Evolutionary conservation across 1,140 invertebrate genomes (phyloP).

Genomic region (Chelonus insularis): DNA sequence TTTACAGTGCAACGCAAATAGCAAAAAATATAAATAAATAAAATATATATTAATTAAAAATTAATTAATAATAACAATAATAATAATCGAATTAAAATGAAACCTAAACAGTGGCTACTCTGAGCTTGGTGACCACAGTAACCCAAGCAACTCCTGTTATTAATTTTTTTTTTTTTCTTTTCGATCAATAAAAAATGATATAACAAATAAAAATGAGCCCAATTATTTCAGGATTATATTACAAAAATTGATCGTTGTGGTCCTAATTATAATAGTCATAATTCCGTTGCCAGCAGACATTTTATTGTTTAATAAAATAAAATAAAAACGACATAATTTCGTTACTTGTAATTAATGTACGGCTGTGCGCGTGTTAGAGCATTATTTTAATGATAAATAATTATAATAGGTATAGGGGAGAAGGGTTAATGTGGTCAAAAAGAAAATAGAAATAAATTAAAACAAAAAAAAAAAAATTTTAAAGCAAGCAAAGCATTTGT

Average conservation of each 20-base stretch:
- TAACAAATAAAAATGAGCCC: too few relatives aligned
- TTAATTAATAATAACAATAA: conserved; percentile 33
- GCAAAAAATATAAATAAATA: conserved; percentile 27
- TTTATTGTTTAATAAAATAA: too few relatives aligned
- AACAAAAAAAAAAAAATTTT: background rate
- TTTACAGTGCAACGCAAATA: conserved; percentile 33
- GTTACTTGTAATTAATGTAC: conserved; percentile 20
- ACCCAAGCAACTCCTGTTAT: conserved; percentile 54
- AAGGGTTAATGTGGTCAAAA: conserved; percentile 58
- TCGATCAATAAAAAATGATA: too few relatives aligned
- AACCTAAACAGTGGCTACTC: conserved; percentile 51
- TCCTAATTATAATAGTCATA: too few relatives aligned
- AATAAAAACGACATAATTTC: background rate
- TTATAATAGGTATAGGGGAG: conserved; percentile 44
- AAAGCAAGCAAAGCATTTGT: too few relatives aligned
- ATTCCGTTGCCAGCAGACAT: too few relatives aligned
- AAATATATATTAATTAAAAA: conserved; percentile 32
- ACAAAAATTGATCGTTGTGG: too few relatives aligned
- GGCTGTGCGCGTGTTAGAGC: conserved; percentile 53
- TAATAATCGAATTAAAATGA: too few relatives aligned
- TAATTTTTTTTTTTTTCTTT: conserved; percentile 1
- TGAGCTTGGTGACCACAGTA: conserved; percentile 60
- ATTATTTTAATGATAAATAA: conserved; percentile 26
- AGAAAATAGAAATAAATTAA: conserved; percentile 33
- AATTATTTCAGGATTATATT: too few relatives aligned